These are phyloP conservation scores for Scomber colias DNA, from an alignment of 2,113 vertebrate genomes.

Conservation along the genomic window DNA sequence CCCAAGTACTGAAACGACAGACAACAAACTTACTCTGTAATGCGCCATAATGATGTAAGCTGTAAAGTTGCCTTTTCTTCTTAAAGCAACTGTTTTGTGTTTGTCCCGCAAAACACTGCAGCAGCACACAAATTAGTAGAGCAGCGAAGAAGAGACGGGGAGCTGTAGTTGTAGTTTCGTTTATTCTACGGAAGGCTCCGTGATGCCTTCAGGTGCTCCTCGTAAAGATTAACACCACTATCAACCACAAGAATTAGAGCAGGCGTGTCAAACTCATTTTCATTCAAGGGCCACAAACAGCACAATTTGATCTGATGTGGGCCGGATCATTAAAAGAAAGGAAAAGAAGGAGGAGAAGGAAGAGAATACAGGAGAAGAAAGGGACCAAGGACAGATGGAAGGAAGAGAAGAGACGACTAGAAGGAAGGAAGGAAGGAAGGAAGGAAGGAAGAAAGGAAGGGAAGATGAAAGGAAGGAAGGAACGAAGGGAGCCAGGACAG, in stretches of 20 bases:
- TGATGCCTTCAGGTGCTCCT: conserved; percentile 46
- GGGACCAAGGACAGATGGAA: no score
- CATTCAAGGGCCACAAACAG: no score
- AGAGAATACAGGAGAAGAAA: no score
- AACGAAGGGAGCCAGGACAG: no score
- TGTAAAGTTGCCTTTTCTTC: background rate
- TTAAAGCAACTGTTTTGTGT: background rate
- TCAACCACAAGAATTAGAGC: rapidly evolving
- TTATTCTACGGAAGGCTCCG: conserved; percentile 8
- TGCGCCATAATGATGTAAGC: conserved; percentile 64
- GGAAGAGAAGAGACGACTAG: no score
- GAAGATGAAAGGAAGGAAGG: no score
- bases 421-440: no score
- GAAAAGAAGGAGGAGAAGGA: no score
- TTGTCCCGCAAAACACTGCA: background rate
- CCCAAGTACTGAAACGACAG: background rate
- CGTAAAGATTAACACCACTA: background rate
- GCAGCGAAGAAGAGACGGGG: background rate
- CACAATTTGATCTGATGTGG: no score
- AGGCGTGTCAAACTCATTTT: no score
- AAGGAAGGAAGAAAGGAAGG: no score
- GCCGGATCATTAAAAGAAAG: no score
- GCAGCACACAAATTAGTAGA: background rate
- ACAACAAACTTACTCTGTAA: conserved; percentile 71
- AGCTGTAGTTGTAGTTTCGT: conserved; percentile 61